Base-by-base conservation (phyloP, 2,888 invertebrate species). In the Malthinus seriepunctatus region DNA sequence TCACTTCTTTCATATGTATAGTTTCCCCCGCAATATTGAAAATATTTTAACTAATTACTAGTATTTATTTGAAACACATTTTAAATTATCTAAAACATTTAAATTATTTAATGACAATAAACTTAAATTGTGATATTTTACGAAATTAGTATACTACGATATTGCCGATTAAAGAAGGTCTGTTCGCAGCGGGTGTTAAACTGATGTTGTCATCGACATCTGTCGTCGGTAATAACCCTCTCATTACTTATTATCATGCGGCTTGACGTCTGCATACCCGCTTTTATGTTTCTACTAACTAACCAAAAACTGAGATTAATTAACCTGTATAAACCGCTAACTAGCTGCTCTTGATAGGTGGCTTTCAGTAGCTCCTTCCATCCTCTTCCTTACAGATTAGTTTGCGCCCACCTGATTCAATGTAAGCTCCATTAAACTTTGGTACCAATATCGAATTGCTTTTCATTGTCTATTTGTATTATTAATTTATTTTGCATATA, bases 171-270 rank as follows among this genome's bases (percentile, higher is more conserved):
- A 67, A 65, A 60, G 64, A 59, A 66, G 65, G 66, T 64, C 63
- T 65, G 62, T 49, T 56, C 72, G 32, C 72, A 64, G 68, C 71
- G 62, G 73, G 73, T 64, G 67, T 47, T 64, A 57, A 65, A 68
- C 67, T 70, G 64, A 63, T 60, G 63, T 71, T 71, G 75, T 73
- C 75, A 73, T 63, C 63, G 53, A 66, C 75, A 75, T 69, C 72
- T 73, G 75, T 65, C 68, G 68, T 63, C 69, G 68, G 71, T 76
- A 76, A 75, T 75, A 74, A 73, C 73, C 73, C 72, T 71, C 75
- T 74, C 73, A 74, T 76, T 76, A 76, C 72, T 71, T 72, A 72
- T 75, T 73, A 74, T 73, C 72, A 72, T 73, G 73, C 67, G 68
- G 69, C 67, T 73, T 70, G 73, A 73, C 71, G 69, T 71, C 68